A percentile compares a stretch with the other conserved stretches of the same genome.
phyloP scores from a whole-genome alignment of 1,140 invertebrate genomes.

The Bombus waltoni region DNA sequence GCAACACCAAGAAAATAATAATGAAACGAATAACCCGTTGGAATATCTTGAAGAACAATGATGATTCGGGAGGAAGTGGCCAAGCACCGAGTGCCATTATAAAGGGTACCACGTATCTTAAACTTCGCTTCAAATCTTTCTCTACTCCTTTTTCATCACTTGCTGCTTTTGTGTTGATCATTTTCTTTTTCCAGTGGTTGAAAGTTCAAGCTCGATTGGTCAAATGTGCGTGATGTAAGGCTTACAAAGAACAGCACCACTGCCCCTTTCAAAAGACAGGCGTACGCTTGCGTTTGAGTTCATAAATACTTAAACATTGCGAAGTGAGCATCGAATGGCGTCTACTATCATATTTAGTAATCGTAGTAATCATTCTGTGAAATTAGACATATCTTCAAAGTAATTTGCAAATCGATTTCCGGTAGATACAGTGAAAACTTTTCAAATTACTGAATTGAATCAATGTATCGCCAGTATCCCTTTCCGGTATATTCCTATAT shows the following conservation, averaged over 20 bases:
- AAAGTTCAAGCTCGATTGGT: not conserved
- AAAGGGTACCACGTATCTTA: not conserved
- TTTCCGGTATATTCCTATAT: too few relatives aligned
- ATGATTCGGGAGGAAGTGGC: not conserved
- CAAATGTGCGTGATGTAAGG: not conserved
- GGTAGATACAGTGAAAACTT: too few relatives aligned
- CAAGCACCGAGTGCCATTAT: constrained; percentile 17
- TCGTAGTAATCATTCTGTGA: too few relatives aligned
- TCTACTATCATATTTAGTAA: too few relatives aligned
- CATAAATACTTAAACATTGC: not conserved
- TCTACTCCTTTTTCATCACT: not conserved
- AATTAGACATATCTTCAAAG: too few relatives aligned
- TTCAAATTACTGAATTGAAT: not conserved
- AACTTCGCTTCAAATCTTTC: not conserved
- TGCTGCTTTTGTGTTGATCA: not conserved
- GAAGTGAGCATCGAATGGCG: not conserved
- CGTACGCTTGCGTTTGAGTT: not conserved
- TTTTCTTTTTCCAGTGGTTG: not conserved
- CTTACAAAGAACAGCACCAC: not conserved
- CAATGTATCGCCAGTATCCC: too few relatives aligned
- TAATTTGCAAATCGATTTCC: too few relatives aligned
- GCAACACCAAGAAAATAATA: not conserved
- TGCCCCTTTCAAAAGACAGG: not conserved
- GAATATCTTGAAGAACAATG: not conserved
- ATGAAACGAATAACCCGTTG: not conserved